Conservation (phyloP, 2,888 invertebrate genomes). For the Troilus luridus region DNA sequence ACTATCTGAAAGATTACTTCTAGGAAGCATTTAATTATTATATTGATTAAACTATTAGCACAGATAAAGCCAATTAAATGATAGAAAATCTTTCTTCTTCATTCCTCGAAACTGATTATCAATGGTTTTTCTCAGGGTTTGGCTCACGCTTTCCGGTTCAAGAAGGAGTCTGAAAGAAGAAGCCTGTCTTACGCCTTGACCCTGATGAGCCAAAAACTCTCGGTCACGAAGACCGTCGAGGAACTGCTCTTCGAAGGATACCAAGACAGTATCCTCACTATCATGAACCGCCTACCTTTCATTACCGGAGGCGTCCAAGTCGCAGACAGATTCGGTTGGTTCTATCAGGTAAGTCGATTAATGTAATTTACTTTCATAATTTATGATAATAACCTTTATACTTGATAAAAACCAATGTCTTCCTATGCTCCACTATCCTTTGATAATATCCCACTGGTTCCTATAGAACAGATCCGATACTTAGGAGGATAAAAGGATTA, state of each 20-base stretch:
- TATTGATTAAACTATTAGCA: too few relatives aligned
- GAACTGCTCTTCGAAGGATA: slow-evolving; percentile 87
- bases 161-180: slow-evolving; percentile 69
- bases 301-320: slow-evolving; percentile 66
- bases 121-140: slow-evolving; percentile 60
- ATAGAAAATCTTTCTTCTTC: background rate
- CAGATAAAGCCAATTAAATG: too few relatives aligned
- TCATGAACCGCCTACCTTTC: slow-evolving; percentile 65
- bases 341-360: slow-evolving; percentile 74
- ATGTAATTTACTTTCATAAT: too few relatives aligned
- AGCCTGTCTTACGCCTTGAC: slow-evolving; percentile 68
- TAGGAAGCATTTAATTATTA: too few relatives aligned
- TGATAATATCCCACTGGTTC: too few relatives aligned
- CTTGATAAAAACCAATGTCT: too few relatives aligned
- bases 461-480: too few relatives aligned
- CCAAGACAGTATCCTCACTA: slow-evolving; percentile 78
- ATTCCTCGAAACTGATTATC: background rate
- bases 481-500: too few relatives aligned
- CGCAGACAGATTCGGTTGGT: slow-evolving; percentile 88
- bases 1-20: too few relatives aligned
- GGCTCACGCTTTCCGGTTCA: slow-evolving; percentile 62
- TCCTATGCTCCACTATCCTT: too few relatives aligned
- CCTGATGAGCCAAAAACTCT: slow-evolving; percentile 68
- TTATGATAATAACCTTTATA: too few relatives aligned
- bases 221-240: slow-evolving; percentile 75